Base-by-base conservation (phyloP, 2,888 invertebrate species). In the Beris chalybata region DNA sequence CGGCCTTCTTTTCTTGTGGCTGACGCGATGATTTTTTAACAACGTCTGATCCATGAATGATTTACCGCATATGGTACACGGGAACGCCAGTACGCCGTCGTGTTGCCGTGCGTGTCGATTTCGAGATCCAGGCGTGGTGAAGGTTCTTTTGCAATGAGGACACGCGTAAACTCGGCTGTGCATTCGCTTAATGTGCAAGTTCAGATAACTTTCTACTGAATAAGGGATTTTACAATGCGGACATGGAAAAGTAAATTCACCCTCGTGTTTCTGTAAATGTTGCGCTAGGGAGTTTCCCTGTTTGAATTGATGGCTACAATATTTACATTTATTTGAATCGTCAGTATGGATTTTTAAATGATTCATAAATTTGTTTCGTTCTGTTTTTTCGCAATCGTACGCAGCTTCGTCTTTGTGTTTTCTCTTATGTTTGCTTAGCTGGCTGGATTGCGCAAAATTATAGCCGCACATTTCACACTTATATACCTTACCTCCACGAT, bases 241-340 rank as follows among this genome's bases (percentile, higher is more conserved):
- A 58, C 67, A 69, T 11, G 5, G 2, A 12, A 38, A 7, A 1
- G 13, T 53, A 0, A 56, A 59, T 29, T 67, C 64, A 3, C 38
- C 38, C 38, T 38, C 38, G 47, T 70, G 70, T 32, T 63, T 65
- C 31, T 64, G 61, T n/a, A 67, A 5, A 59, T 70, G 70, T n/a
- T 64, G 22, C 12, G 48, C 29, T 22, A 64, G 45, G 11, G 32
- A 43, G 12, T 56, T 57, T 5, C 4, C 15, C 6, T 11, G 13
- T 48, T 12, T 5, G 15, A 58, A 66, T 12, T 32, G 31, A 30
- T 56, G 48, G 15, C 55, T 48, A 57, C 69, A 70, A 45, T 66
- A 66, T 48, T 54, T 53, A 38, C 70, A 67, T 7, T 52, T 13
- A 15, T 44, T 58, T 43, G 45, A 50, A 30, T 54, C 38, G 13